Evolutionary conservation across 1,140 invertebrate species (phyloP), one percentile per base, ranked within the genome.

Genomic region (Ostrea edulis): DNA sequence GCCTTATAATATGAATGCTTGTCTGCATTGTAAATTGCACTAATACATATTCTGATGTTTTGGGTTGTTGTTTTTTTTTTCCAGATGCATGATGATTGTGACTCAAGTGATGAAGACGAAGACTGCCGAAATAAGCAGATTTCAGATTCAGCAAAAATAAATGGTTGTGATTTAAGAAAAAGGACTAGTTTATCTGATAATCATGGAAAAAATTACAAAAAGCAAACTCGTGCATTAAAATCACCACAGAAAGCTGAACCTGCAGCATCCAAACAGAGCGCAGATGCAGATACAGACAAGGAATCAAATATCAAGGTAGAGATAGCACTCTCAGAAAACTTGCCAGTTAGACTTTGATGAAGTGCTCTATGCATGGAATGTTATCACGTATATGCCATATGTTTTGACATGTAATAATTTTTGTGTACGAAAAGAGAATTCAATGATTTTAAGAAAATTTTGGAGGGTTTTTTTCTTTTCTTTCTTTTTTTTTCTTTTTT

Each of bases 21-120:
- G 35, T 44, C 35, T 44, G 35, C 35, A 44, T 44, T 44, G 35
- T 44, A 44, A 44, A 44, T 44, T 44, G 5, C 35, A 44, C 35
- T 44, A 1, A 44, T 44, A 44, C 35, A 44, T 44, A 44, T 44
- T 44, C 5, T 44, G 35, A 44, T 44, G n/a, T n/a, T n/a, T n/a
- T n/a, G 44, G 14, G 11, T 83, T 82, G 51, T n/a, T n/a, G 51
- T 51, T 44, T 82, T 14, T 53, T 11, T 52, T 52, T 12, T 83
- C 52, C 20, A 83, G 82, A 83, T 83, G 82, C 82, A 83, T 53
- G 82, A 83, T 52, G 82, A 83, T 22, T 83, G 82, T 83, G 82
- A 83, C n/a, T 53, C 82, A 11, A n/a, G 20, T 53, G 20, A 83
- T 12, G 82, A 77, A 77, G 68, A 77, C 22, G 68, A 71, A 77